Percentiles rank a stretch among this genome's conserved stretches.
phyloP scores from a whole-genome alignment of 2,113 vertebrate species.

The Pachypanchax playfairii region DNA sequence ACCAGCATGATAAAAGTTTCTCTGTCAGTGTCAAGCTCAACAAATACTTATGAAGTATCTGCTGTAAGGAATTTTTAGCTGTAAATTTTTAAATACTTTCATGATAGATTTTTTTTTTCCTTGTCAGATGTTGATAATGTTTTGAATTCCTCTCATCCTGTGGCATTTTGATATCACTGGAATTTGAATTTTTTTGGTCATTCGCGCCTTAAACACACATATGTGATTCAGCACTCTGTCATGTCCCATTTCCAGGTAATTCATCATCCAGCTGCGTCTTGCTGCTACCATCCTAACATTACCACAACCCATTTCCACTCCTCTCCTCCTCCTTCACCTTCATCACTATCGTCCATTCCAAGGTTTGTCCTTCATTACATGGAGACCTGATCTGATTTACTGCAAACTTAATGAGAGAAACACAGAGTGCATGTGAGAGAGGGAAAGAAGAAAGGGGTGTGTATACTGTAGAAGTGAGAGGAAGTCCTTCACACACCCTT shows the following conservation, averaged over 20 bases:
- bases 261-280: slow-evolving; percentile 35
- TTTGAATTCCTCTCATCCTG: too few relatives aligned
- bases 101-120: too few relatives aligned
- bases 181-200: too few relatives aligned
- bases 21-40: too few relatives aligned
- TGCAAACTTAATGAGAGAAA: slow-evolving; percentile 60
- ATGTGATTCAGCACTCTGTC: slow-evolving; percentile 45
- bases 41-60: too few relatives aligned
- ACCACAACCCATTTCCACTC: slow-evolving; percentile 29
- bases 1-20: too few relatives aligned
- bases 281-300: slow-evolving; percentile 29
- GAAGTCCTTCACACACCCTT: slow-evolving; percentile 70
- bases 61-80: too few relatives aligned
- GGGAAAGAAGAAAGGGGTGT: not conserved
- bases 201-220: slow-evolving; percentile 6
- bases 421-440: slow-evolving; percentile 33
- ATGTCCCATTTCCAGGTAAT: slow-evolving; percentile 38
- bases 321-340: slow-evolving; percentile 38
- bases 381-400: slow-evolving; percentile 68
- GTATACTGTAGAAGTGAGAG: slow-evolving; percentile 31
- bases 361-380: slow-evolving; percentile 62
- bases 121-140: too few relatives aligned
- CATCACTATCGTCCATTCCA: slow-evolving; percentile 36
- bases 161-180: too few relatives aligned
- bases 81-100: too few relatives aligned